Percentiles rank a stretch among this genome's conserved stretches.
phyloP scores from a whole-genome alignment of 2,113 vertebrate species.

The Gnathonemus echidnorhynchus region DNA sequence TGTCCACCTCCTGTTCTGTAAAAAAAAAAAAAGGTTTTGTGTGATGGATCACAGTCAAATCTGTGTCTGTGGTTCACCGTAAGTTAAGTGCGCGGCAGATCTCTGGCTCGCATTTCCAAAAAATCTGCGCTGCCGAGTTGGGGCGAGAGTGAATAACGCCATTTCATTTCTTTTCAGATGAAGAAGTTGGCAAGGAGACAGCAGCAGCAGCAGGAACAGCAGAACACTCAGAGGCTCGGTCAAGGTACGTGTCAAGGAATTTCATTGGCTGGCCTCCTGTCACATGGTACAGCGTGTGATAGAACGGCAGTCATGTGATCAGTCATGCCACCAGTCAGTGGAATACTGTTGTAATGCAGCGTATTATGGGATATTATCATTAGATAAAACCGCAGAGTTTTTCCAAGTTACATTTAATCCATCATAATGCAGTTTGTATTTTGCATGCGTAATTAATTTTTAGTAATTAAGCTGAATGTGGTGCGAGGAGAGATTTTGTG shows the following conservation, averaged over 20 bases:
- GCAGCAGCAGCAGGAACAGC: slow-evolving; percentile 89
- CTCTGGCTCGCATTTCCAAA: background rate
- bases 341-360: background rate
- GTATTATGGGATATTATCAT: background rate
- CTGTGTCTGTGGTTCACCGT: background rate
- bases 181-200: slow-evolving; percentile 89
- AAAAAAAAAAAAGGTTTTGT: background rate
- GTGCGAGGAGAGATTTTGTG: background rate
- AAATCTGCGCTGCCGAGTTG: background rate
- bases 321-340: background rate
- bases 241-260: slow-evolving; percentile 61
- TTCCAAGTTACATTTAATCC: slow-evolving; percentile 9
- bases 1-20: background rate
- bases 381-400: background rate
- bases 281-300: background rate
- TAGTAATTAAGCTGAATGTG: background rate
- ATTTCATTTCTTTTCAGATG: slow-evolving; percentile 62
- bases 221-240: slow-evolving; percentile 77
- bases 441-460: slow-evolving; percentile 1
- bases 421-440: slow-evolving; percentile 3
- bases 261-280: background rate
- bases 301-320: background rate
- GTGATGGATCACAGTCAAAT: background rate
- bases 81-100: background rate
- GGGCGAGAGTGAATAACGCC: background rate